Evolutionary conservation across 2,888 invertebrate genomes (phyloP).

Genomic region (Drosophila barbarae): DNA sequence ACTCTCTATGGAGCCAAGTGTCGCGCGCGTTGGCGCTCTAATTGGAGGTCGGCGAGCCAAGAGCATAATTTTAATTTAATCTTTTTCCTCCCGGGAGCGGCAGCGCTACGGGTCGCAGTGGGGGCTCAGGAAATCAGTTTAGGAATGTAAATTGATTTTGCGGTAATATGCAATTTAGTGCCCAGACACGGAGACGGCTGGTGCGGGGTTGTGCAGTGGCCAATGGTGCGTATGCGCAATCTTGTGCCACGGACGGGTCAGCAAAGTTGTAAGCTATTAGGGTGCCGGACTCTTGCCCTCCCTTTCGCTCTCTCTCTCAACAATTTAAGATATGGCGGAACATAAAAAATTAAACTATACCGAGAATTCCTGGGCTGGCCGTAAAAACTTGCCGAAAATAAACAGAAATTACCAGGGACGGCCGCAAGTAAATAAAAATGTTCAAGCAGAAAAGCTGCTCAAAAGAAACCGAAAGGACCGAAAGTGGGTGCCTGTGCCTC

Average conservation of each 20-base stretch:
- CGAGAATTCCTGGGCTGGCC: conserved; percentile 45
- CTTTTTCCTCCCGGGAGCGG: conserved; percentile 55
- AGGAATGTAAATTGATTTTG: conserved; percentile 73
- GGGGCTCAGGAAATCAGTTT: conserved; percentile 67
- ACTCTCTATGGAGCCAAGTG: conserved; percentile 23
- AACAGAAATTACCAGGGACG: conserved; percentile 64
- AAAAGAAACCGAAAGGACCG: conserved; percentile 45
- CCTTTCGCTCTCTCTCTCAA: conserved; percentile 18
- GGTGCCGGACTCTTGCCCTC: conserved; percentile 23
- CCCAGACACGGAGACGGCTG: conserved; percentile 27
- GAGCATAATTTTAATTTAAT: conserved; percentile 73
- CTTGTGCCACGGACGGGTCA: conserved; percentile 54
- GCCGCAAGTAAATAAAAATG: conserved; percentile 72
- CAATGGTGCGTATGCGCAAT: conserved; percentile 69
- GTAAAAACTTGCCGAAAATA: conserved; percentile 69
- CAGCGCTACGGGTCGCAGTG: conserved; percentile 34
- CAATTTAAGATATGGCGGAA: conserved; percentile 45
- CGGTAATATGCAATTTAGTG: conserved; percentile 70
- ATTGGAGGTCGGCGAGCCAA: conserved; percentile 55
- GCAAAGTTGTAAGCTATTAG: conserved; percentile 41
- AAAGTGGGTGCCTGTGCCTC: conserved; percentile 2
- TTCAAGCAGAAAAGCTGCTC: conserved; percentile 70
- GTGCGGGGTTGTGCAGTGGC: conserved; percentile 43
- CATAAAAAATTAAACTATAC: conserved; percentile 52
- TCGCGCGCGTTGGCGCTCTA: conserved; percentile 53